Evolutionary conservation across 2,797 vertebrate species (phyloP), one percentile per base, ranked within the genome.

Genomic region (Melopsittacus undulatus): DNA sequence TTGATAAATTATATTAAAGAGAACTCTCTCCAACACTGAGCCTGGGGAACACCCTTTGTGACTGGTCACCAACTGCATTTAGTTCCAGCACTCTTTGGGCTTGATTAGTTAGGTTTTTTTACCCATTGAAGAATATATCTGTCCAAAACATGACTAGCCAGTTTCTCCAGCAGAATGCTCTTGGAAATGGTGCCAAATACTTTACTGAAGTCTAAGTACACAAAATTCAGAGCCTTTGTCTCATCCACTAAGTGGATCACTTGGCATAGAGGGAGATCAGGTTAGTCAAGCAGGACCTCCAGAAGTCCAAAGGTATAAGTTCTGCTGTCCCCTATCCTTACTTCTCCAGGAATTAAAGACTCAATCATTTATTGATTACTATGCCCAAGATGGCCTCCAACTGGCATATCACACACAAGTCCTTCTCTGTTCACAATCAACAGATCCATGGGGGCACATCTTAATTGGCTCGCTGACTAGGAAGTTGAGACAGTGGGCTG

Each of bases 381-480:
- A 11, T 82, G 30, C 21, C 34, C 49, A 70, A 46, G n/a, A 42
- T 3, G 70, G 30, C 8, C 13, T 59, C 26, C 21, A 34, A 7
- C 12, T 34, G 9, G 19, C 16, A 15, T 4, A 3, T 36, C n/a
- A 51, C 3, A 1, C 15, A 24, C 9, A 29, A 24, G 11, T 66
- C 38, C 19, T 77, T 43, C 43, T 43, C 30, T 48, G 32, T 20
- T 82, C 30, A 36, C 26, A 36, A 52, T 46, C 8, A 12, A 7
- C 2, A 1, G 13, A 8, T 42, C 51, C 34, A 76, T 27, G 0
- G 0, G 30, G 11, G 13, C 9, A 14, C 11, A 17, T 19, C 10
- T 21, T 36, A 9, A 22, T 0, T 20, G 13, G 11, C 38, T 36
- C 21, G 32, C 29, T 42, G 13, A 32, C 15, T 34, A 87, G 3